These are phyloP conservation scores for Scaptomyza pallida DNA, from an alignment of 1,140 invertebrate species.

Conservation along the genomic window DNA sequence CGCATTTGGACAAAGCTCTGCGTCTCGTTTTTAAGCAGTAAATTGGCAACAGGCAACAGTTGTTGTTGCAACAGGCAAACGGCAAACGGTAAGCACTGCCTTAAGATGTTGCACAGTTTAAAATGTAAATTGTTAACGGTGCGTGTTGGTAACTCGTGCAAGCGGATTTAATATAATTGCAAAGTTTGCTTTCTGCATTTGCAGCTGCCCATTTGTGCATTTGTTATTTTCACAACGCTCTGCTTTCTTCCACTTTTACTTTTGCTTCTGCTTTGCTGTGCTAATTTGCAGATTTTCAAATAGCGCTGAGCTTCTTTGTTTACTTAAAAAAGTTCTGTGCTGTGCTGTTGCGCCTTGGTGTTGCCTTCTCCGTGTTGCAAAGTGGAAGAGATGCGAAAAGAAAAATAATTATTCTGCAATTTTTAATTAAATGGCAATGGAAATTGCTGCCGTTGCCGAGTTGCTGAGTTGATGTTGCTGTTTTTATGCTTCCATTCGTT, in stretches of 20 bases:
- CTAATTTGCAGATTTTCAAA: slow-evolving; percentile 81
- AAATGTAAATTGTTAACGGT: slow-evolving; percentile 76
- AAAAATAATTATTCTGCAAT: slow-evolving; percentile 83
- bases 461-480: slow-evolving; percentile 24
- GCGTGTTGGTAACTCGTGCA: slow-evolving; percentile 64
- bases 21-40: background rate
- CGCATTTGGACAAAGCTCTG: slow-evolving; percentile 62
- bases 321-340: slow-evolving; percentile 67
- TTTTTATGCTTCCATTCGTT: background rate
- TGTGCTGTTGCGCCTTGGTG: background rate
- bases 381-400: slow-evolving; percentile 53
- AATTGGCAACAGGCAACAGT: slow-evolving; percentile 33
- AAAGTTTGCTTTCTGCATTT: slow-evolving; percentile 67
- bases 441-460: slow-evolving; percentile 67
- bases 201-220: slow-evolving; percentile 23
- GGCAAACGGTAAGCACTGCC: background rate
- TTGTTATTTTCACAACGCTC: slow-evolving; percentile 18
- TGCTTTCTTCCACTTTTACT: slow-evolving; percentile 16
- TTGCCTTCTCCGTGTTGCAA: slow-evolving; percentile 26
- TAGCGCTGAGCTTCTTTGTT: slow-evolving; percentile 67
- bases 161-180: slow-evolving; percentile 79
- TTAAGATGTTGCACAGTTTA: slow-evolving; percentile 41
- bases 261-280: slow-evolving; percentile 41
- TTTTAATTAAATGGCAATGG: slow-evolving; percentile 82
- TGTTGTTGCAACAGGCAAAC: slow-evolving; percentile 37